These are phyloP conservation scores for Cepaea nemoralis DNA, from an alignment of 1,140 invertebrate genomes.

Conservation along the genomic window DNA sequence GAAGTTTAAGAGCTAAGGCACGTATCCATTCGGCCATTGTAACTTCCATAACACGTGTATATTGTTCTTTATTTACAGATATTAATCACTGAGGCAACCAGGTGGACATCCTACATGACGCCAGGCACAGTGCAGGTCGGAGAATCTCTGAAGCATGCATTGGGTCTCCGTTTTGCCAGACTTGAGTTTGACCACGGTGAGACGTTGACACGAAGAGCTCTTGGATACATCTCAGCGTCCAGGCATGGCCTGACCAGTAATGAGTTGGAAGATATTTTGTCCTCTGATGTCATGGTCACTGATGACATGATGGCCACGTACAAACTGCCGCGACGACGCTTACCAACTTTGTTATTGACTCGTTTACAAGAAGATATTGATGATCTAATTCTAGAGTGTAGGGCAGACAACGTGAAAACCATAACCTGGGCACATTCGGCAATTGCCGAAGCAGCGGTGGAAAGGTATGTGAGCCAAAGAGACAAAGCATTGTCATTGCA, in stretches of 20 bases:
- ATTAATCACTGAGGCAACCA: constrained; percentile 61
- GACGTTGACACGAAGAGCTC: constrained; percentile 73
- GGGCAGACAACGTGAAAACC: constrained; percentile 76
- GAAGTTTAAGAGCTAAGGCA: no score
- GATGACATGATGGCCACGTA: constrained; percentile 67
- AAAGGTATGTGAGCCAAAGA: constrained; percentile 74
- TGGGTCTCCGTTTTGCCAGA: constrained; percentile 76
- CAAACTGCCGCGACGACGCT: constrained; percentile 69
- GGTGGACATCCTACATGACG: constrained; percentile 62
- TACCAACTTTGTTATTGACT: constrained; percentile 78
- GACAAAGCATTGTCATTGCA: constrained; percentile 71
- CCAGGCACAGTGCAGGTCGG: constrained; percentile 57
- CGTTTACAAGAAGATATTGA: constrained; percentile 77
- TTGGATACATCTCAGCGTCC: constrained; percentile 80
- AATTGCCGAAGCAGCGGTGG: constrained; percentile 74
- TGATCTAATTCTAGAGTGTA: constrained; percentile 78
- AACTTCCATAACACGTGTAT: no score
- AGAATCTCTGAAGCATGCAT: constrained; percentile 62
- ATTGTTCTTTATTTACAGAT: no score
- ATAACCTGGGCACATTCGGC: constrained; percentile 78
- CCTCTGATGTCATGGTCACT: constrained; percentile 80
- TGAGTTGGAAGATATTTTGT: constrained; percentile 82
- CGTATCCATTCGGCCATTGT: no score
- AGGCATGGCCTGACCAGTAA: constrained; percentile 81
- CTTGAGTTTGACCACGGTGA: constrained; percentile 79